Evolutionary conservation across 37 sponge, comb jelly and placozoan genomes (phyloP), one percentile per base, ranked within the genome.

Genomic region (Lycopodina hypogea): DNA sequence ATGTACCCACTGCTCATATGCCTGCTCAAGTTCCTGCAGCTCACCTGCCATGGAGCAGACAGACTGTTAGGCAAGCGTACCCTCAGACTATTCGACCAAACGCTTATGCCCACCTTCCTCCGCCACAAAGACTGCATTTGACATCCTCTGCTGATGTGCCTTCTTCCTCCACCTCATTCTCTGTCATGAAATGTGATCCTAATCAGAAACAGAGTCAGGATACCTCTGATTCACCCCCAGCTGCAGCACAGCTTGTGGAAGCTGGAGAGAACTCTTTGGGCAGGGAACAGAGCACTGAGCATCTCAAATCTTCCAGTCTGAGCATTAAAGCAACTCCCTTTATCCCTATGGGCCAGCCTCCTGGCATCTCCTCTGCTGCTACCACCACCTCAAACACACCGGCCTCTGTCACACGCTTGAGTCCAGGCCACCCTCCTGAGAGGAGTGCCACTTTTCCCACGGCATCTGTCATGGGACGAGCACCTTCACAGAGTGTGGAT

Each of bases 311-410:
- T 1, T 65, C 66, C 2, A 36, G 60, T 18, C 71, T 80, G n/a
- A 80, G 80, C 50, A 56, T 71, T 42, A 71, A 65, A 6, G 80
- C 80, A 53, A 55, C 71, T 8, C 80, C 80, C 28, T 80, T 80
- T 36, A 36, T 80, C 56, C 80, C 80, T 23, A 57, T 51, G 45
- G 33, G 39, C 8, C 70, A 15, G 70, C 38, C 70, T 42, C 21
- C 70, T 42, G 18, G 45, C 14, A 6, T 11, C 70, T 42, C 70
- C 41, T 24, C 45, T 15, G 1, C 42, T 41, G 70, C 23, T 9
- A 22, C 45, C 14, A 70, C 45, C 7, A 32, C 18, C 2, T 30
- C 35, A 4, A 32, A 2, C 7, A 2, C 9, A 32, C 2, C 35
- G 7, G 2, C 66, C 3, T 3, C 35, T 32, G 18, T 34, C 30